Percentiles rank a stretch among this genome's conserved stretches.
Conservation (phyloP, 2,888 invertebrate species). For the Diaphora mendica region DNA sequence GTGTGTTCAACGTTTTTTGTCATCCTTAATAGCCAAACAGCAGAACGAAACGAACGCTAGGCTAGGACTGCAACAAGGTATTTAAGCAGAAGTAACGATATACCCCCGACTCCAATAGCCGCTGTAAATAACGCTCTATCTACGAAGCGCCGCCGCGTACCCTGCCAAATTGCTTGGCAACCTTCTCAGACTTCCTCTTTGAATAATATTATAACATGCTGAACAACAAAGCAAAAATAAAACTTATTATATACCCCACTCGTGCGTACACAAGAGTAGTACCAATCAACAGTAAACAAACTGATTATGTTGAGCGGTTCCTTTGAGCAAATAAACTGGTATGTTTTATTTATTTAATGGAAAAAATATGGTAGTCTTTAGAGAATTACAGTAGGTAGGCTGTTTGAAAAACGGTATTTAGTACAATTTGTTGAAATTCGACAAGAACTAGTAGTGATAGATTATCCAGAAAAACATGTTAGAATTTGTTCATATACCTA, state of each 20-base stretch:
- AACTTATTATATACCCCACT: constrained; percentile 59
- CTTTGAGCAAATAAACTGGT: not conserved
- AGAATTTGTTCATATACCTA: too few relatives aligned
- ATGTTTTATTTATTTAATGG: not conserved
- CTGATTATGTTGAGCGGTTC: not conserved
- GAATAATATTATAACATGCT: constrained; percentile 81
- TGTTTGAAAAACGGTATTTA: not conserved
- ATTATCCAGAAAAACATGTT: not conserved
- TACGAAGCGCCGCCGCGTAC: constrained; percentile 70
- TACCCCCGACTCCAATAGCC: constrained; percentile 70
- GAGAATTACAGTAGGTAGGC: not conserved
- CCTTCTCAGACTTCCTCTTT: constrained; percentile 81
- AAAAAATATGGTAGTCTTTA: not conserved
- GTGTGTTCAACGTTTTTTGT: constrained; percentile 46
- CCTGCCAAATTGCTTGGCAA: constrained; percentile 84
- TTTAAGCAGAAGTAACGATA: constrained; percentile 81
- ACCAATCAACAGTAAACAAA: constrained; percentile 20
- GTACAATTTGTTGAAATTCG: not conserved
- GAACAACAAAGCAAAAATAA: constrained; percentile 76
- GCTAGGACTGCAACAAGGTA: constrained; percentile 64
- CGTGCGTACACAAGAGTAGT: constrained; percentile 31
- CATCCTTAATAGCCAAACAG: constrained; percentile 49
- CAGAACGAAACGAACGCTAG: constrained; percentile 54
- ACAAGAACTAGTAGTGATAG: not conserved
- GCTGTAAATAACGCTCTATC: constrained; percentile 81